Evolutionary conservation across 2,113 vertebrate species (phyloP), one percentile per base, ranked within the genome.

Genomic region (Sporophila hypoxantha): DNA sequence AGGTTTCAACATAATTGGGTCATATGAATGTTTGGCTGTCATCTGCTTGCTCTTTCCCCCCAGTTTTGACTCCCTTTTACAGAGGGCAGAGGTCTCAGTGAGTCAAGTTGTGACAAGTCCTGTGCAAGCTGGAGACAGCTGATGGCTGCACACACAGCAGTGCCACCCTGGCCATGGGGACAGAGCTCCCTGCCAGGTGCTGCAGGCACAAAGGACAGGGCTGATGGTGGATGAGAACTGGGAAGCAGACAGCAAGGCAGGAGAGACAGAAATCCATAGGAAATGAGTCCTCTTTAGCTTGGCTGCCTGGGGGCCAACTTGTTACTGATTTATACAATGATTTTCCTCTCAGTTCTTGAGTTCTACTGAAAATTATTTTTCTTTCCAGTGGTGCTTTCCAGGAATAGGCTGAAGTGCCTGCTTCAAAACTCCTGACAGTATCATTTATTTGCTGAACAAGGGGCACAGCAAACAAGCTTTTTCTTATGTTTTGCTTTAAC

Each of bases 401-500:
- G 79, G 76, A 93, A 82, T 61, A 91, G 53, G 52, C 57, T 66
- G 49, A 26, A 85, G 60, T 2, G 1, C 42, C 67, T 2, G 0
- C 69, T 82, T 76, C 57, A 68, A 71, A 64, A 71, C 14, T 75
- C 62, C 32, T 70, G 68, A 80, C 37, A 41, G 34, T 41, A 37
- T 60, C 26, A 29, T 87, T 89, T 57, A 61, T 68, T 36, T 8
- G 19, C 56, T 55, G 69, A 92, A 85, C 4, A 47, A 82, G 26
- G 13, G 68, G 52, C 44, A 87, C 12, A 82, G n/a, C n/a, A 77
- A 82, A 64, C 30, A 39, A 75, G 39, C 12, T 60, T 82, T 91
- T 85, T 76, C 76, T 77, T 83, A 61, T 29, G 26, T 68, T 94
- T 89, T 57, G 14, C 44, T 94, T 85, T 90, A 87, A 85, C 89